These are phyloP conservation scores for Sebastes iracundus DNA, from an alignment of 2,797 vertebrate species.

Conservation along the genomic window DNA sequence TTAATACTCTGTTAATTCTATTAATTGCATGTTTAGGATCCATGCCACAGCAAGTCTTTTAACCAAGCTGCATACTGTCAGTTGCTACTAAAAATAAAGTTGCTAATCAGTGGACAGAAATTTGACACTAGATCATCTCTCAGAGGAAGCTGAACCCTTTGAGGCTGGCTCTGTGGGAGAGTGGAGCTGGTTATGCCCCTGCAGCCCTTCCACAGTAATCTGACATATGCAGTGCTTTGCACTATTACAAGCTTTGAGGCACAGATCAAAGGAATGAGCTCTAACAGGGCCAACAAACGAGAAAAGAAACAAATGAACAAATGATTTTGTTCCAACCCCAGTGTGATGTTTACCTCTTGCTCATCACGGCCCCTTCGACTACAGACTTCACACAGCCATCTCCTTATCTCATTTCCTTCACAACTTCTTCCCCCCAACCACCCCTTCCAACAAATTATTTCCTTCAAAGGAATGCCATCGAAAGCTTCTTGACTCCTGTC, in stretches of 20 bases:
- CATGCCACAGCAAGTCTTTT: not conserved
- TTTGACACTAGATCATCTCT: conserved; percentile 46
- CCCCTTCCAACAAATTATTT: not conserved
- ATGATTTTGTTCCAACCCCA: conserved; percentile 56
- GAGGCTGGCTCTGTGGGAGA: conserved; percentile 58
- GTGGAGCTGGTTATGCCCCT: conserved; percentile 42
- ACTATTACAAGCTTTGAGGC: conserved; percentile 64
- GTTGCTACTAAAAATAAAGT: conserved; percentile 43
- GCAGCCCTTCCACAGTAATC: conserved; percentile 61
- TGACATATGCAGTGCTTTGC: conserved; percentile 62
- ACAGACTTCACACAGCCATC: conserved; percentile 25
- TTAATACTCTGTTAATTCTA: conserved; percentile 2
- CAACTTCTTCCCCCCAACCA: not conserved
- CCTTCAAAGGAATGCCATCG: not conserved
- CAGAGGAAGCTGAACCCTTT: conserved; percentile 40
- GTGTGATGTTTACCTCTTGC: conserved; percentile 59
- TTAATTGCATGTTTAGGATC: not conserved
- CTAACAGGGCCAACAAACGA: conserved; percentile 62
- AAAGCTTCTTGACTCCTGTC: not conserved
- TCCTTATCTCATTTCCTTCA: conserved; percentile 7
- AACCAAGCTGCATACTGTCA: conserved; percentile 1
- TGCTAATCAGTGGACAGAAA: conserved; percentile 51
- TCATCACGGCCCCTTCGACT: conserved; percentile 45
- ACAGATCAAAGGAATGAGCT: conserved; percentile 65
- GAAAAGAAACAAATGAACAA: conserved; percentile 66